These are phyloP conservation scores for Oncorhynchus gorbuscha DNA, from an alignment of 2,113 vertebrate species.

Conservation along the genomic window DNA sequence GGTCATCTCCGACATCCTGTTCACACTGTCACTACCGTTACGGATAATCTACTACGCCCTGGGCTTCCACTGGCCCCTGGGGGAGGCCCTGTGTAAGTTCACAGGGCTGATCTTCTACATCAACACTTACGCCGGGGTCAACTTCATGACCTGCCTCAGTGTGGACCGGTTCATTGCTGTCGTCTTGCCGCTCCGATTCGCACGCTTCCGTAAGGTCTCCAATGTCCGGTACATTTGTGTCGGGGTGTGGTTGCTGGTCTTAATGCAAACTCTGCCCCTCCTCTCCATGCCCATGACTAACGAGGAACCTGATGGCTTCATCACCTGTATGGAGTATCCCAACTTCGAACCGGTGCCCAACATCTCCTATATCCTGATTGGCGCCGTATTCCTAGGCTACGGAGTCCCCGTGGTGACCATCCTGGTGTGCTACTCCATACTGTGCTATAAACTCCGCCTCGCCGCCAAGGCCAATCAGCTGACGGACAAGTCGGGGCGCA, in stretches of 20 bases:
- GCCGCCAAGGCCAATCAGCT: slow-evolving; percentile 86
- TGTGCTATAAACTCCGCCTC: slow-evolving; percentile 85
- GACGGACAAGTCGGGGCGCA: slow-evolving; percentile 87
- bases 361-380: slow-evolving; percentile 84
- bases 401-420: slow-evolving; percentile 83
- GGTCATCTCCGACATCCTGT: slow-evolving; percentile 92
- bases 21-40: slow-evolving; percentile 82
- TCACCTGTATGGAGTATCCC: slow-evolving; percentile 96
- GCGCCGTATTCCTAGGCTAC: slow-evolving; percentile 86
- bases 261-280: slow-evolving; percentile 88
- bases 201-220: slow-evolving; percentile 79
- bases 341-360: slow-evolving; percentile 82
- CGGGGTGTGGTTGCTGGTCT: slow-evolving; percentile 85
- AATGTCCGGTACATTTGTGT: slow-evolving; percentile 83
- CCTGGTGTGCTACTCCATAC: slow-evolving; percentile 85
- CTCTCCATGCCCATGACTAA: slow-evolving; percentile 80
- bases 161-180: slow-evolving; percentile 92
- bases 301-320: slow-evolving; percentile 54
- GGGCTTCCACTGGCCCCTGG: slow-evolving; percentile 90
- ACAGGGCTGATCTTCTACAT: slow-evolving; percentile 87
- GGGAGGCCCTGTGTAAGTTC: slow-evolving; percentile 81
- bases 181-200: slow-evolving; percentile 85
- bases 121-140: slow-evolving; percentile 93
- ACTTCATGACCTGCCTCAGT: slow-evolving; percentile 97
- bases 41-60: slow-evolving; percentile 85